Evolutionary conservation across 2,113 vertebrate species (phyloP).

Genomic region (Anas platyrhynchos): DNA sequence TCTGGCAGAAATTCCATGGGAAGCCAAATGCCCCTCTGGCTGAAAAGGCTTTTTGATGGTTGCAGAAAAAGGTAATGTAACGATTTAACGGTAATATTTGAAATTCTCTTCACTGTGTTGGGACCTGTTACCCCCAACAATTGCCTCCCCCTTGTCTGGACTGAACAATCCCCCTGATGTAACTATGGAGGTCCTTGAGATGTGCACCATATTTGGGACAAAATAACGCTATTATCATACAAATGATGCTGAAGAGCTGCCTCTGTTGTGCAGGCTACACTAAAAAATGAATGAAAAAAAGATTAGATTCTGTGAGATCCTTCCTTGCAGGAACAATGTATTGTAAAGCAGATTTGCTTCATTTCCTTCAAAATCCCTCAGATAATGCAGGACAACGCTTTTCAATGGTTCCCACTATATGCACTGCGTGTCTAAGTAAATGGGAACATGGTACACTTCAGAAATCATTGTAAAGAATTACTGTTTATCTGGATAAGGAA

Average conservation of each 20-base stretch:
- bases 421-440: slow-evolving; percentile 50
- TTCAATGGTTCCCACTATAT: slow-evolving; percentile 46
- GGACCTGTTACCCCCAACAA: not conserved
- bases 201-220: slow-evolving; percentile 36
- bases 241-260: slow-evolving; percentile 57
- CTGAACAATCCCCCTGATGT: slow-evolving; percentile 41
- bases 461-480: slow-evolving; percentile 67
- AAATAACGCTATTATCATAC: slow-evolving; percentile 58
- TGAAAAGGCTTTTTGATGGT: slow-evolving; percentile 41
- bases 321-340: slow-evolving; percentile 58
- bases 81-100: slow-evolving; percentile 8
- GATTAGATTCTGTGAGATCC: slow-evolving; percentile 66
- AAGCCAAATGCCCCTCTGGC: not conserved
- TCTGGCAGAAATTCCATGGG: slow-evolving; percentile 38
- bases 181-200: slow-evolving; percentile 53
- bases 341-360: slow-evolving; percentile 68
- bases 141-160: slow-evolving; percentile 29
- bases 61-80: not conserved
- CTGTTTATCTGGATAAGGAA: slow-evolving; percentile 68
- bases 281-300: slow-evolving; percentile 67
- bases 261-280: slow-evolving; percentile 37
- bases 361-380: slow-evolving; percentile 67
- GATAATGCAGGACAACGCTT: slow-evolving; percentile 45
- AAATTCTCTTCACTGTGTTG: slow-evolving; percentile 44
- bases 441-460: slow-evolving; percentile 67